Conservation (phyloP, 2,888 invertebrate genomes). For the Nemotelus nigrinus region DNA sequence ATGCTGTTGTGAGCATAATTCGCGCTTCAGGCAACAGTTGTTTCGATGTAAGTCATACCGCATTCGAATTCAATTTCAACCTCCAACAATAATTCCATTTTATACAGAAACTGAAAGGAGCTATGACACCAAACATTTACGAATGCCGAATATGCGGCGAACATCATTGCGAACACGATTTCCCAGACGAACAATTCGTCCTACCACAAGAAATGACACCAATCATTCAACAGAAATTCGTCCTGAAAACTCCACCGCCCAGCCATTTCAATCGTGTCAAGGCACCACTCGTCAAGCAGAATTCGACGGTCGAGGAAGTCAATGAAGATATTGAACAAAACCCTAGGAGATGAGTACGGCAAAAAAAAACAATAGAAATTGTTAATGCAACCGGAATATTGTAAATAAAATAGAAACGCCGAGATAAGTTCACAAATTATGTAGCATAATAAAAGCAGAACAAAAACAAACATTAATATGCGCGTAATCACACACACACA, state of each 20-base stretch:
- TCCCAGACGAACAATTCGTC: conserved; percentile 66
- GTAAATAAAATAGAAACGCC: not conserved
- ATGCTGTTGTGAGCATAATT: conserved; percentile 77
- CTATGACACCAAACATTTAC: conserved; percentile 79
- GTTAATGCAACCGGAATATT: not conserved
- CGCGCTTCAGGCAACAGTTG: conserved; percentile 77
- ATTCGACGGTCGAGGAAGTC: conserved; percentile 35
- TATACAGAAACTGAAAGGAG: conserved; percentile 76
- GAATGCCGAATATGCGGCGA: conserved; percentile 80
- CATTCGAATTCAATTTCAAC: not conserved
- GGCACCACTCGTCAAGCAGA: conserved; percentile 13
- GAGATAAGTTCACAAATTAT: conserved; percentile 2
- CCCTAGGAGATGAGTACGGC: conserved; percentile 29
- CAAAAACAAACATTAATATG: no score
- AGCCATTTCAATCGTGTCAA: conserved; percentile 39
- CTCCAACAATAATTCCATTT: conserved; percentile 18
- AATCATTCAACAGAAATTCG: conserved; percentile 51
- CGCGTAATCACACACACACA: no score
- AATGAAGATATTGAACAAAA: conserved; percentile 24
- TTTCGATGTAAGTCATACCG: conserved; percentile 70
- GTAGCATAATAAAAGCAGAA: no score
- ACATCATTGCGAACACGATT: conserved; percentile 78
- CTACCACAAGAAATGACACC: conserved; percentile 63
- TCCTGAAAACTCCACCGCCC: conserved; percentile 52
- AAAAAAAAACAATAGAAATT: not conserved